These are phyloP conservation scores for Leucophora obtusa DNA, from an alignment of 2,888 invertebrate species.

Conservation along the genomic window DNA sequence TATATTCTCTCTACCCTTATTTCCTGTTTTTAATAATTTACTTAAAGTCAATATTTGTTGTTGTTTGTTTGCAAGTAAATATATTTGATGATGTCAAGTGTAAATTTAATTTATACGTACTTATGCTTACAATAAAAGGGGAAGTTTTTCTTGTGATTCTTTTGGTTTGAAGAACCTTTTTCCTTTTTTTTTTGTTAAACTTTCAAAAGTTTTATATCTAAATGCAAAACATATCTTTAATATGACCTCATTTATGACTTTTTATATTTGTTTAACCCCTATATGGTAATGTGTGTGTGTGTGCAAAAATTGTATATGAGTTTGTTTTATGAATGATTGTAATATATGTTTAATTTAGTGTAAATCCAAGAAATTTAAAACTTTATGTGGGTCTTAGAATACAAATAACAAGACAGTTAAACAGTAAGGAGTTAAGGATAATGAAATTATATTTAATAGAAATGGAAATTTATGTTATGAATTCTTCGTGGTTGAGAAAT, in stretches of 20 bases:
- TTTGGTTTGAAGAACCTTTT: not conserved
- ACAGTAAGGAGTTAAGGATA: not conserved
- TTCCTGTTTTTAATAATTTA: slow-evolving; percentile 40
- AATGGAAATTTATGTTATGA: too few relatives aligned
- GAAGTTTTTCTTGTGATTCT: not conserved
- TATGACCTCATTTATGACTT: slow-evolving; percentile 54
- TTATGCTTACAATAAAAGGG: slow-evolving; percentile 3
- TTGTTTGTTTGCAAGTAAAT: not conserved
- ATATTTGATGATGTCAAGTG: slow-evolving; percentile 46
- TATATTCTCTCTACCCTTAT: slow-evolving; percentile 12
- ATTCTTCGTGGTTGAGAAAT: too few relatives aligned
- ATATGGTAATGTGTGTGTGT: not conserved
- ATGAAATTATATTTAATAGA: too few relatives aligned
- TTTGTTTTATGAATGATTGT: slow-evolving; percentile 19
- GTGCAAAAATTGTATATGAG: not conserved
- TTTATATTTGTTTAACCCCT: slow-evolving; percentile 22
- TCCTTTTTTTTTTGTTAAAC: not conserved
- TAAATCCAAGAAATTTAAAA: slow-evolving; percentile 55
- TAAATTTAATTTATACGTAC: slow-evolving; percentile 27
- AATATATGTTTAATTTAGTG: slow-evolving; percentile 55
- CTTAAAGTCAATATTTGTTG: slow-evolving; percentile 28
- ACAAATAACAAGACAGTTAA: not conserved
- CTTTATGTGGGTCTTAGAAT: slow-evolving; percentile 30
- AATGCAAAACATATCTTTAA: slow-evolving; percentile 52
- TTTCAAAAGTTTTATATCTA: not conserved